Conservation (phyloP, 2,797 vertebrate species). For the Muscicapa striata region DNA sequence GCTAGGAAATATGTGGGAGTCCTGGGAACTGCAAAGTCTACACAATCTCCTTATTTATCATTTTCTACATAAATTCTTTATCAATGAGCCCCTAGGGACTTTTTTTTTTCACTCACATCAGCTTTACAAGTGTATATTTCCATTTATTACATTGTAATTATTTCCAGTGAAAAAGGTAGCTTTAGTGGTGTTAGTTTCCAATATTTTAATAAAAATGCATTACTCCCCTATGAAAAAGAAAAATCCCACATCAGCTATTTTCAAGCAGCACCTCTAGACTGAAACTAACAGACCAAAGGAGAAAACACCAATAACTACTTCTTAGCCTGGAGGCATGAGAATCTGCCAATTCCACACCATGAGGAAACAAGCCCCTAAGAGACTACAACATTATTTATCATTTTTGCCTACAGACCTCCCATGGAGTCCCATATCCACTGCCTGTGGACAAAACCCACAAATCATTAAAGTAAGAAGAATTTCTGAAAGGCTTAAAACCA, state of each 20-base stretch:
- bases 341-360: background rate
- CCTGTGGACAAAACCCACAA: background rate
- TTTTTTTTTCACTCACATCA: background rate
- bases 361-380: background rate
- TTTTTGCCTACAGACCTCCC: background rate
- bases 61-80: slow-evolving; percentile 8
- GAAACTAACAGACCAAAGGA: background rate
- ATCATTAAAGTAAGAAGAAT: background rate
- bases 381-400: background rate
- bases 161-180: background rate
- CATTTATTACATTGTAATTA: background rate
- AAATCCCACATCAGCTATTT: background rate
- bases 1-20: background rate
- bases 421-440: background rate
- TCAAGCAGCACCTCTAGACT: background rate
- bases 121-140: background rate
- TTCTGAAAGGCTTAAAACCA: background rate
- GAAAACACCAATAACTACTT: background rate
- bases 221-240: background rate
- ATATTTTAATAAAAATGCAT: slow-evolving; percentile 44
- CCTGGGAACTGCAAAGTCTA: background rate
- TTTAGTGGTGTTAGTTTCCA: background rate
- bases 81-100: background rate
- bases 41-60: background rate
- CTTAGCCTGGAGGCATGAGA: background rate